These are phyloP conservation scores for Chloroceryle amazona DNA, from an alignment of 2,797 vertebrate genomes.

Conservation along the genomic window DNA sequence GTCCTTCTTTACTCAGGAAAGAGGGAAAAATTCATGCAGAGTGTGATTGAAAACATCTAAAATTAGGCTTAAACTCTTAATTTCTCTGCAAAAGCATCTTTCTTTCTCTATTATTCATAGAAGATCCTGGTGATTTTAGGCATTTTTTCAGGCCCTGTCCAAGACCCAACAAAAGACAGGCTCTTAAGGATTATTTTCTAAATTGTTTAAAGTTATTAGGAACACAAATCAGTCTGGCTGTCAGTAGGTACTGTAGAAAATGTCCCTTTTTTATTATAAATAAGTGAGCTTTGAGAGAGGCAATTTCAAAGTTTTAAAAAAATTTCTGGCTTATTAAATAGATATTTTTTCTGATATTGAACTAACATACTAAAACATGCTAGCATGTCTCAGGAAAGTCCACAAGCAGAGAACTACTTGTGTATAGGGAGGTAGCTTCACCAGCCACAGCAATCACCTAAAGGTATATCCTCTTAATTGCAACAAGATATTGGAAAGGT, in stretches of 20 bases:
- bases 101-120: background rate
- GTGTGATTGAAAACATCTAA: background rate
- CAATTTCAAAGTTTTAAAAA: background rate
- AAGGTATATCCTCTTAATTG: slow-evolving; percentile 26
- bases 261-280: background rate
- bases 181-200: background rate
- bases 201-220: background rate
- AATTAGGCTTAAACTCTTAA: background rate
- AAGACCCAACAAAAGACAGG: background rate
- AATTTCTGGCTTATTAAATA: background rate
- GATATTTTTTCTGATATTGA: background rate
- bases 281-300: background rate
- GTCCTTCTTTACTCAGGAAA: background rate
- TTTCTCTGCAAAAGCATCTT: background rate
- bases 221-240: background rate
- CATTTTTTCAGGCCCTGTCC: background rate
- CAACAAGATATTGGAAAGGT: background rate
- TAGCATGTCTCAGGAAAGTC: background rate
- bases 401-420: background rate
- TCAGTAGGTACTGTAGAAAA: background rate
- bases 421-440: background rate
- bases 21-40: background rate
- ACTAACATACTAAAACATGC: background rate
- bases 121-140: fast-evolving
- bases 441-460: background rate